phyloP scores from a whole-genome alignment of 2,113 vertebrate species.

The Hypanus sabinus region DNA sequence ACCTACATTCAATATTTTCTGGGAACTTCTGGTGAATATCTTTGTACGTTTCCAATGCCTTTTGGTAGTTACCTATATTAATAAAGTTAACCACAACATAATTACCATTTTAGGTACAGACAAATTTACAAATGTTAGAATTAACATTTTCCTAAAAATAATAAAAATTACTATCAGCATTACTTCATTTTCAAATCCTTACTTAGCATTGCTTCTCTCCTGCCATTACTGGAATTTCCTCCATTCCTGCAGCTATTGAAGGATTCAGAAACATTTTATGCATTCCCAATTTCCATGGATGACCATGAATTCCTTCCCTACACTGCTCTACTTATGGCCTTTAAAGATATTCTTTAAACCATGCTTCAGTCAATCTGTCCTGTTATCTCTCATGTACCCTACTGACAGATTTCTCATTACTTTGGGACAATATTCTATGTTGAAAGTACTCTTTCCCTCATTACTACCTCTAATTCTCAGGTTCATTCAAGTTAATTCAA shows the following conservation, averaged over 20 bases:
- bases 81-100: constrained; percentile 41
- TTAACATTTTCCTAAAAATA: not conserved
- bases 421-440: too few species aligned
- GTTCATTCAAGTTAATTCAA: not conserved
- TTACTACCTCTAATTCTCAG: too few species aligned
- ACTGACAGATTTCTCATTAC: too few species aligned
- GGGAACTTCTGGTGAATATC: constrained; percentile 87
- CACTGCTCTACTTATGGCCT: not conserved
- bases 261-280: not conserved
- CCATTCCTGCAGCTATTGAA: not conserved
- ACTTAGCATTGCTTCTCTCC: not conserved
- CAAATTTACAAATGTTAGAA: not conserved
- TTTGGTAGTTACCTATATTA: constrained; percentile 85
- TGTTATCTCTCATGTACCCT: too few species aligned
- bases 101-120: not conserved
- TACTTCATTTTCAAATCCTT: not conserved
- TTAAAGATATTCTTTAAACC: not conserved
- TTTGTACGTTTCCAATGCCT: constrained; percentile 87
- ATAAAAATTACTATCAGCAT: not conserved
- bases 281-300: not conserved
- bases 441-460: too few species aligned
- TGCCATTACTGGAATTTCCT: not conserved
- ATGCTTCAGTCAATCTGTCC: too few species aligned
- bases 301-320: not conserved
- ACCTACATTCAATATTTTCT: constrained; percentile 87